A percentile compares a stretch with the other conserved stretches of the same genome.
Conservation (phyloP, 2,888 invertebrate genomes). For the Nemurella pictetii region DNA sequence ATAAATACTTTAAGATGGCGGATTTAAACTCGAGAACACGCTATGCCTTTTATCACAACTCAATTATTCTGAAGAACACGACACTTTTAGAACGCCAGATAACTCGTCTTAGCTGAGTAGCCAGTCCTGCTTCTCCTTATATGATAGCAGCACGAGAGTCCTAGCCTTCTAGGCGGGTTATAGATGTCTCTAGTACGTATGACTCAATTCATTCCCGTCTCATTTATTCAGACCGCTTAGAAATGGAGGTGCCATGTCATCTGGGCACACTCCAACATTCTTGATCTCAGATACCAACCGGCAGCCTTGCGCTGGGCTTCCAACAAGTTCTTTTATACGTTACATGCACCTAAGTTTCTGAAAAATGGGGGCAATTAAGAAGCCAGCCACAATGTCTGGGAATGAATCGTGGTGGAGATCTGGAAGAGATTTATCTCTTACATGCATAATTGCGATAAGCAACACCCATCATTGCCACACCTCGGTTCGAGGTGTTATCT, state of each 20-base stretch:
- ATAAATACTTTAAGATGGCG: slow-evolving; percentile 6
- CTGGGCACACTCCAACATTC: neutral
- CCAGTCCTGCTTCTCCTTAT: neutral
- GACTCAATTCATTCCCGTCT: neutral
- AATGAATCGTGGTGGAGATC: neutral
- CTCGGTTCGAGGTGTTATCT: neutral
- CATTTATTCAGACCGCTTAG: neutral
- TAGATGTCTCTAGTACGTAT: neutral
- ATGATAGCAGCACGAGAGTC: too few species aligned
- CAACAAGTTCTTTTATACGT: neutral
- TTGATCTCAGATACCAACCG: neutral
- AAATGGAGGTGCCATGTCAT: neutral
- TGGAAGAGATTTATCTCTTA: neutral
- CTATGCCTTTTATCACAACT: slow-evolving; percentile 8
- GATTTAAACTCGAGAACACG: slow-evolving; percentile 5
- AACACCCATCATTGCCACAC: neutral
- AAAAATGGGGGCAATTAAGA: neutral
- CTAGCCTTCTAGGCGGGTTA: too few species aligned
- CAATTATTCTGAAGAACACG: neutral
- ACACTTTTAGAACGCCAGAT: neutral
- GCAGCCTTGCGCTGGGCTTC: neutral
- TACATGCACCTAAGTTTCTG: neutral
- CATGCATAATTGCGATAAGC: neutral
- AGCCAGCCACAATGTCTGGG: neutral
- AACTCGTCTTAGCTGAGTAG: neutral